These are phyloP conservation scores for Tetanocera ferruginea DNA, from an alignment of 2,888 invertebrate genomes.

Conservation along the genomic window DNA sequence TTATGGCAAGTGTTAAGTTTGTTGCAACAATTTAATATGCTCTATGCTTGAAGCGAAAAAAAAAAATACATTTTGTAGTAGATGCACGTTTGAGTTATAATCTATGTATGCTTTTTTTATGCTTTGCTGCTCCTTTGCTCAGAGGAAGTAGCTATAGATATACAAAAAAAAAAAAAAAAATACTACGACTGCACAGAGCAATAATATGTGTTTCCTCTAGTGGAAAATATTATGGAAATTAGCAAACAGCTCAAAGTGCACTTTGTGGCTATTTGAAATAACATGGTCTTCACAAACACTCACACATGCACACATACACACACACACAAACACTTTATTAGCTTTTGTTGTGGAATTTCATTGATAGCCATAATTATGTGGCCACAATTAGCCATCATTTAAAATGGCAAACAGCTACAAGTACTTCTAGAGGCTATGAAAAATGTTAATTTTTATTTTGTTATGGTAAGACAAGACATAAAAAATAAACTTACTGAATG, in stretches of 20 bases:
- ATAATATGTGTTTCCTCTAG: constrained; percentile 15
- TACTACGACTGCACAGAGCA: background rate
- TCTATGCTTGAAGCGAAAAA: constrained; percentile 6
- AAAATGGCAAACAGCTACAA: too few relatives aligned
- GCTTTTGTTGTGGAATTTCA: background rate
- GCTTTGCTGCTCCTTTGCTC: background rate
- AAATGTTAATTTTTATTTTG: too few relatives aligned
- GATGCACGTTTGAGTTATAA: background rate
- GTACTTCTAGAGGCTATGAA: too few relatives aligned
- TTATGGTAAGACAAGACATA: too few relatives aligned
- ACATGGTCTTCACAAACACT: background rate
- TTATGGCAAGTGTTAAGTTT: constrained; percentile 26
- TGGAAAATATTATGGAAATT: constrained; percentile 22
- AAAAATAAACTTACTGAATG: too few relatives aligned
- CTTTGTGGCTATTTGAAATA: background rate
- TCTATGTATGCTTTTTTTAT: background rate
- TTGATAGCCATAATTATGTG: background rate
- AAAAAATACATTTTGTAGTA: constrained; percentile 3
- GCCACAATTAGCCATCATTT: too few relatives aligned
- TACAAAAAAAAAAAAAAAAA: background rate
- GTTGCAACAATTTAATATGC: constrained; percentile 31
- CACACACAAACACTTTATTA: background rate
- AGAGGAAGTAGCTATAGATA: background rate
- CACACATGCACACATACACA: background rate
- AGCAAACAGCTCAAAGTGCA: constrained; percentile 1